Base-by-base conservation (phyloP, 23 tunicate species). In the Halocynthia aurantium region DNA sequence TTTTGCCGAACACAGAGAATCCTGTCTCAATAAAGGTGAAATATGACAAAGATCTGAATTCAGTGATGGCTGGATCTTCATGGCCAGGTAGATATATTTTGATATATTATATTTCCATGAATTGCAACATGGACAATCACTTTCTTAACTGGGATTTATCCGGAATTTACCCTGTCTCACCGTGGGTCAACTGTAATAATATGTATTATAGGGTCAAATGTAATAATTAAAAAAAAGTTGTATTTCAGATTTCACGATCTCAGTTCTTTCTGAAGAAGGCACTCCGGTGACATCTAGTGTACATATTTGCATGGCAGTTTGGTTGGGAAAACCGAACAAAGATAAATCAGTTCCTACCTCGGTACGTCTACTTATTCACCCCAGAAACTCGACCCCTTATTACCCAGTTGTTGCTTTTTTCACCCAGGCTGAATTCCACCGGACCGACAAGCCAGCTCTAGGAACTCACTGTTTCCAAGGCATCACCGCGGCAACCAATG, bases 1-100 rank as follows among this genome's bases (percentile, higher is more conserved):
- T 92, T 62, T 53, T 86, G 57, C 98, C 98, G 13, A 85, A 92
- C 85, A 86, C 92, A 22, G 92, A 86, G 57, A 86, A 82, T 8
- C 86, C 92, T 7, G 81, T 71, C 8, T 54, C 86, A 0, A 52
- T 91, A 7, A 52, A 77, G 6, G 77, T 58, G 50, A 57, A 80
- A 21, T 80, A 80, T 50, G 22, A 79, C 62, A 55, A 76, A 10
- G 75, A 77, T 20, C 19, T 49, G 13, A 76, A 57, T 10, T 22
- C 83, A 9, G 88, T 84, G 15, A 61, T 21, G 11, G 88, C 75
- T 18, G 85, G 83, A 6, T 44, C 67, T 7, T 5, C 57, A n/a
- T 91, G 90, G 97, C 90, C 97, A 65, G 97, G 97, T 84, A 51
- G 17, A 75, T 57, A 31, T 11, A 67, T 15, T 20, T 67, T 67